Evolutionary conservation across 2,888 invertebrate species (phyloP).

Genomic region (Trissolcus japonicus): DNA sequence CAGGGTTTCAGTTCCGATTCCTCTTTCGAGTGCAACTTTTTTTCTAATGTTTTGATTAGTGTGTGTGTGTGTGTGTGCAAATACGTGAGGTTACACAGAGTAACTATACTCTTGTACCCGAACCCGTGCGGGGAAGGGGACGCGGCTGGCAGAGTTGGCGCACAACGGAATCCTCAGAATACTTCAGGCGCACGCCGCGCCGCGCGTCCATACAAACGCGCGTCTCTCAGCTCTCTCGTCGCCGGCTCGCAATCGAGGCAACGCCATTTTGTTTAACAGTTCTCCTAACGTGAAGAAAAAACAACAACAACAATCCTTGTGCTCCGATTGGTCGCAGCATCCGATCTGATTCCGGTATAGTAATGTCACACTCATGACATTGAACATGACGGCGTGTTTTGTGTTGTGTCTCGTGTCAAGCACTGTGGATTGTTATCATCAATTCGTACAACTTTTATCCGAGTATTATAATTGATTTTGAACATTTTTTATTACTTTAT

Average conservation of each 20-base stretch:
- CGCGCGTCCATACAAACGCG: slow-evolving; percentile 67
- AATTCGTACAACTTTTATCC: too few relatives aligned
- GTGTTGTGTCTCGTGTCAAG: too few relatives aligned
- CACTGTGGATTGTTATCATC: too few relatives aligned
- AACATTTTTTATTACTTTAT: too few relatives aligned
- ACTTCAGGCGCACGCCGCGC: slow-evolving; percentile 64
- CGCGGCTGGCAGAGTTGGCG: slow-evolving; percentile 34
- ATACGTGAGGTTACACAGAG: not conserved
- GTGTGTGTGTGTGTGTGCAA: slow-evolving; percentile 1
- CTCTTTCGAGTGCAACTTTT: slow-evolving; percentile 45
- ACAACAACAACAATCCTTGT: too few relatives aligned
- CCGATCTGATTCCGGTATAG: too few relatives aligned
- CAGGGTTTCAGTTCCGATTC: slow-evolving; percentile 67
- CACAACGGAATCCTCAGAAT: slow-evolving; percentile 55
- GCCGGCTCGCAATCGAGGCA: slow-evolving; percentile 56
- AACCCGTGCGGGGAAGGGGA: slow-evolving; percentile 24
- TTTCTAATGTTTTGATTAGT: slow-evolving; percentile 26
- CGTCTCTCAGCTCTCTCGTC: slow-evolving; percentile 67
- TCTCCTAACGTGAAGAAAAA: not conserved
- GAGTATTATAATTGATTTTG: too few relatives aligned
- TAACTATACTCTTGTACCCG: slow-evolving; percentile 3
- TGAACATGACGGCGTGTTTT: too few relatives aligned
- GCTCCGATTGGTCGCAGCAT: too few relatives aligned
- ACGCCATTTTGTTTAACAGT: slow-evolving; percentile 33
- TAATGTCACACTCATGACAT: too few relatives aligned